Evolutionary conservation across 2,888 invertebrate species (phyloP).

Genomic region (Sinodicranocentrus sp.): DNA sequence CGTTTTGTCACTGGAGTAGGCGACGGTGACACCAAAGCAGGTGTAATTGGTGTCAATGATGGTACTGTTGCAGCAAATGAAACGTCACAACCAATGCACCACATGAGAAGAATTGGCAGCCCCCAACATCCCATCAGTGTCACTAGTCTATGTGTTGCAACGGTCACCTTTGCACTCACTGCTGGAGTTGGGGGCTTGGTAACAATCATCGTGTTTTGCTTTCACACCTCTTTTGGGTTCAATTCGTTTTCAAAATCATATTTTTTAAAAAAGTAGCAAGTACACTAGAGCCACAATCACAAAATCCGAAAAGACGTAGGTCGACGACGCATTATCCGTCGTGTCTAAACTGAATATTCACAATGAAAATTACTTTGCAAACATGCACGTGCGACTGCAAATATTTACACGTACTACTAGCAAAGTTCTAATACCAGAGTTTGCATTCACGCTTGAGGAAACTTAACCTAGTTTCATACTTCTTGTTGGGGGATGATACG

Average conservation of each 20-base stretch:
- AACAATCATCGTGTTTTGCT: conserved; percentile 1
- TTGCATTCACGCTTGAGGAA: conserved; percentile 21
- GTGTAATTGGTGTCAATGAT: not conserved
- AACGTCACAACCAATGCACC: not conserved
- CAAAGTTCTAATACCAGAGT: not conserved
- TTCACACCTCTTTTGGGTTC: too few relatives aligned
- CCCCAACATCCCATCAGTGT: conserved; percentile 38
- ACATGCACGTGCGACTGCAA: too few relatives aligned
- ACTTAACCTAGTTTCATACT: conserved; percentile 24
- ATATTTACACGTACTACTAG: too few relatives aligned
- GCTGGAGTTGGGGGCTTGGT: conserved; percentile 45
- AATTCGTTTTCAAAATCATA: too few relatives aligned
- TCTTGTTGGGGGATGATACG: not conserved
- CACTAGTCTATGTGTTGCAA: not conserved
- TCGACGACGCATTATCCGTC: too few relatives aligned
- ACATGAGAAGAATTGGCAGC: conserved; percentile 23
- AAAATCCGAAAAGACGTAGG: too few relatives aligned
- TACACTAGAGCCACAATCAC: too few relatives aligned
- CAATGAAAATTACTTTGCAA: too few relatives aligned
- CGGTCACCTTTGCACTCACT: not conserved
- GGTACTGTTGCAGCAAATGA: conserved; percentile 13
- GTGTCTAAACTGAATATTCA: too few relatives aligned
- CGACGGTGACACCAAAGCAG: not conserved
- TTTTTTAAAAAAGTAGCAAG: too few relatives aligned
- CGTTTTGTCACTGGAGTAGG: not conserved